Base-by-base conservation (phyloP, 2,113 vertebrate species). In the Pachypanchax playfairii region DNA sequence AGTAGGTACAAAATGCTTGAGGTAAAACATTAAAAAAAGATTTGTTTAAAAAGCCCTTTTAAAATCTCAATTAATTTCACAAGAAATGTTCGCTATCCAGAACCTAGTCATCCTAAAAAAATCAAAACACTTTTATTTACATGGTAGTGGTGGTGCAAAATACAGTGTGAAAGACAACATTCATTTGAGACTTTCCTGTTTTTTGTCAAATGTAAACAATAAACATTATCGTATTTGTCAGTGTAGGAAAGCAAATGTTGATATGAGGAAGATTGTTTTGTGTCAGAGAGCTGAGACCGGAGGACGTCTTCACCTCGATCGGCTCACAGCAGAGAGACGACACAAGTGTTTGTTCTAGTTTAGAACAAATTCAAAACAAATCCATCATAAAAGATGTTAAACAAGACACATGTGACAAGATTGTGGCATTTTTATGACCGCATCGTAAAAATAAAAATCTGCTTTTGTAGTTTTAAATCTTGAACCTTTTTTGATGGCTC, bases 21-120 rank as follows among this genome's bases (percentile, higher is more conserved):
- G 89, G 86, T 88, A 88, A 89, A 89, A 88, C 89, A 85, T 86
- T 88, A 59, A 79, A 89, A 35, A 89, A 87, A 88, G 66, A 82
- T 86, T 80, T 25, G 31, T 60, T 86, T 84, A 86, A 85, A 88
- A 90, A 89, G 82, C 84, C 86, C 86, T 87, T 89, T 84, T 84
- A 75, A 88, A 88, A 86, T 79, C 25, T 63, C 18, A 67, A 73
- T 58, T 82, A 31, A 31, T 77, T 75, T 81, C 46, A 80, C 77
- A 71, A 48, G 80, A 69, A 84, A 86, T 82, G 77, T 73, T 88
- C 71, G 83, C 82, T 75, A 80, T 81, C 87, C 83, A 86, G 56
- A 49, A 72, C 78, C 55, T 60, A 85, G 71, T 63, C 66, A 65
- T 85, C 68, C 76, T 74, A 83, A 83, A 82, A 86, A 54, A 81